phyloP scores from a whole-genome alignment of 1,140 invertebrate species.

The Drosophila tani region DNA sequence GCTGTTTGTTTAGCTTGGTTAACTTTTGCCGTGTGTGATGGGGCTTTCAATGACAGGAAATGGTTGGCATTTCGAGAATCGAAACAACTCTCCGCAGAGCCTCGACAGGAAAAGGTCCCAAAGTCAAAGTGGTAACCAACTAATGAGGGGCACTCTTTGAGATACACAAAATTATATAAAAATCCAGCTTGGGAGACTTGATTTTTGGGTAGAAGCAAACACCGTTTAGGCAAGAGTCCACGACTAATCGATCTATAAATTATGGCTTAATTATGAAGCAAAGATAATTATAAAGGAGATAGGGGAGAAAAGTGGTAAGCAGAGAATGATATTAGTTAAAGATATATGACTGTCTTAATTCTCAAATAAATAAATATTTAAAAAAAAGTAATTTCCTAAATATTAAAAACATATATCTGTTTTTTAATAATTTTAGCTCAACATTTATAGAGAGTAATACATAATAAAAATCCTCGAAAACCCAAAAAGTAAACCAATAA shows the following conservation, averaged over 20 bases:
- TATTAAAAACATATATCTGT: no score
- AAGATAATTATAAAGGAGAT: constrained; percentile 4
- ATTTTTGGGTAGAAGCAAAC: constrained; percentile 4
- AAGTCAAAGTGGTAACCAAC: constrained; percentile 11
- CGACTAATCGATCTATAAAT: constrained; percentile 29
- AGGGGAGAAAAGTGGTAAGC: background rate
- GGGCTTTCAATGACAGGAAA: constrained; percentile 72
- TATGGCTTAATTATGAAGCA: constrained; percentile 9
- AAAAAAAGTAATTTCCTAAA: background rate
- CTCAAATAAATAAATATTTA: background rate
- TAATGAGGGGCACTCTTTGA: constrained; percentile 43
- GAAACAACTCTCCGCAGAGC: constrained; percentile 22
- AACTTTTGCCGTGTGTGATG: constrained; percentile 51
- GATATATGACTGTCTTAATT: constrained; percentile 1
- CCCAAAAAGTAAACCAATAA: constrained; percentile 19
- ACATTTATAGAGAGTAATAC: background rate
- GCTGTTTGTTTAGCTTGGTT: constrained; percentile 54
- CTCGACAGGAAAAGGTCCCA: constrained; percentile 64
- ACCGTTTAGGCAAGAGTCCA: constrained; percentile 12
- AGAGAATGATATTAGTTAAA: background rate
- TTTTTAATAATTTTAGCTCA: background rate
- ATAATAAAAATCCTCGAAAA: background rate
- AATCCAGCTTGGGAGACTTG: background rate
- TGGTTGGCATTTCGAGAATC: constrained; percentile 72
- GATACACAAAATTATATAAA: constrained; percentile 3